Conservation (phyloP, 2,797 vertebrate species). For the Hemitrygon akajei region DNA sequence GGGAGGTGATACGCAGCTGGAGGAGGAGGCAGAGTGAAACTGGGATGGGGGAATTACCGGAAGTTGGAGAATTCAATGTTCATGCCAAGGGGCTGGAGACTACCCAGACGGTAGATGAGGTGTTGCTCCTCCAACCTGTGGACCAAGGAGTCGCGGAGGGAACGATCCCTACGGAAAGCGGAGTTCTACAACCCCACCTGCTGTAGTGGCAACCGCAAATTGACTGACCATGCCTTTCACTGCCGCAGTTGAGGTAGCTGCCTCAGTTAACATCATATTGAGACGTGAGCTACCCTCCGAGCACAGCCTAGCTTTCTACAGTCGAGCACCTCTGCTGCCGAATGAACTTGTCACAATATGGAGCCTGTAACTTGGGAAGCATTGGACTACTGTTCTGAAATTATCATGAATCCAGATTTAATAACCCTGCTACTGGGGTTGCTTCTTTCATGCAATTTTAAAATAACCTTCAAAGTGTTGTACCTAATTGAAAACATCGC, state of each 20-base stretch:
- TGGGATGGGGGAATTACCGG: too few relatives aligned
- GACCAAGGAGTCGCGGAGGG: too few relatives aligned
- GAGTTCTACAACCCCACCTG: too few relatives aligned
- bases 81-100: too few relatives aligned
- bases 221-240: too few relatives aligned
- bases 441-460: conserved; percentile 13
- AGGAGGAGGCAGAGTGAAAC: too few relatives aligned
- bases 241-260: background rate
- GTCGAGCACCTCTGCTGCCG: background rate
- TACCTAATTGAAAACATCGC: conserved; percentile 10
- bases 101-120: too few relatives aligned
- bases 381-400: background rate
- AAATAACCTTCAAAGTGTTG: conserved; percentile 28
- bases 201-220: too few relatives aligned
- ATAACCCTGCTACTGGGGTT: background rate
- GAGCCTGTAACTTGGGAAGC: background rate
- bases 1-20: too few relatives aligned
- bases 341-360: background rate
- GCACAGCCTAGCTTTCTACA: background rate
- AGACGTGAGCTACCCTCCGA: background rate
- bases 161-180: too few relatives aligned
- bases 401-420: background rate
- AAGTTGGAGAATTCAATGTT: too few relatives aligned
- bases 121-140: too few relatives aligned
- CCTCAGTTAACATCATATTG: background rate